Conservation (phyloP, 2,797 vertebrate species). For the Rhincodon typus region DNA sequence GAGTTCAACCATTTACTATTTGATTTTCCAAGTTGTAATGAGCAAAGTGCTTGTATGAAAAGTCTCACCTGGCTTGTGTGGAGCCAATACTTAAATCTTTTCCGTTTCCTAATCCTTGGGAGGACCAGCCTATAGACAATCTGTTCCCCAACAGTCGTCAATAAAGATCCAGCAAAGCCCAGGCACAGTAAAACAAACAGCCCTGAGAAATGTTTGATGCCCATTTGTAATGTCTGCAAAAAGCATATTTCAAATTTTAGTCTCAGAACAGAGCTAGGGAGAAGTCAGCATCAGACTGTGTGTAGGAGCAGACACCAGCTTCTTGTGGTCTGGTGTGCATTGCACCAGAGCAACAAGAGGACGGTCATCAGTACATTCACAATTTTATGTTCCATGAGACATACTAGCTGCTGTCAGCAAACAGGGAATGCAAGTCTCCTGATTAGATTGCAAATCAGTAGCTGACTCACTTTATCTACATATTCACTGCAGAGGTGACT, state of each 20-base stretch:
- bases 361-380: background rate
- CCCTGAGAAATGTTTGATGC: slow-evolving; percentile 82
- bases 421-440: background rate
- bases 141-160: slow-evolving; percentile 74
- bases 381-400: background rate
- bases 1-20: background rate
- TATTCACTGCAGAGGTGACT: background rate
- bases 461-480: background rate
- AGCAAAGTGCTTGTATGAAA: background rate
- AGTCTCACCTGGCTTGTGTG: slow-evolving; percentile 78
- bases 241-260: background rate
- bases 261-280: background rate
- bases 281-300: background rate
- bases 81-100: slow-evolving; percentile 81
- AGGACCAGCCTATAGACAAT: slow-evolving; percentile 71
- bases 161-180: slow-evolving; percentile 73
- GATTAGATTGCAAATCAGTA: background rate
- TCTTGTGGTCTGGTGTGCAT: background rate
- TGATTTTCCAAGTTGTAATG: background rate
- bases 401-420: background rate
- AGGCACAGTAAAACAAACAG: slow-evolving; percentile 79
- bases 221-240: slow-evolving; percentile 81
- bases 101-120: slow-evolving; percentile 69
- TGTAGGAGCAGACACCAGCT: background rate
- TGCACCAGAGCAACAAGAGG: background rate